Evolutionary conservation across 1,140 invertebrate species (phyloP), one percentile per base, ranked within the genome.

Genomic region (Drosophila lacteicornis): DNA sequence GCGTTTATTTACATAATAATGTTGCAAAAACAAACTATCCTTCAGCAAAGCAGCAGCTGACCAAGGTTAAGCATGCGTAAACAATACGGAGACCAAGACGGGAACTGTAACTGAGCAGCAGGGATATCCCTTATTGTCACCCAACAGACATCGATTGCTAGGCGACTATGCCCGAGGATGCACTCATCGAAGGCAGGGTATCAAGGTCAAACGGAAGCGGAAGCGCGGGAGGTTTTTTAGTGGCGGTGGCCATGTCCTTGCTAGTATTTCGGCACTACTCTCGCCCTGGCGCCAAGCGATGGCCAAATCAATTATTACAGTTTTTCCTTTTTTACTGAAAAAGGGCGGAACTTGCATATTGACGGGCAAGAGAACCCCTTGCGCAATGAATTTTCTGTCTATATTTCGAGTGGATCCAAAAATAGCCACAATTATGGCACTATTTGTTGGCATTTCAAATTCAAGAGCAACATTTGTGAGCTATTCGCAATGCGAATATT

Each of bases 1-100:
- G 59, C 45, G 75, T 70, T 69, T 87, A 79, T 88, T 86, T 88
- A 80, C 65, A 80, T 67, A 74, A 83, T 53, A 58, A 36, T 61
- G 9, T 70, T 58, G 68, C 45, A 47, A 70, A 61, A 69, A 62
- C 38, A 77, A 69, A 70, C 58, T 22, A 25, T 57, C 46, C 42
- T 70, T 25, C n/a, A 19, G n/a, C n/a, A 13, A 17, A 47, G 19
- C 25, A 36, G 55, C 19, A 61, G 47, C 61, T 62, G 25, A 38
- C 43, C 66, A 79, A 67, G 46, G 49, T 61, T 77, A 47, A 47
- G 59, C 17, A 56, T 46, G 46, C 51, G 67, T 82, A 83, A 83
- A 75, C 77, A 87, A 82, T 55, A 15, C 38, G 13, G 40, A 33
- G 49, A 5, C 11, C 9, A 15, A 27, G n/a, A n/a, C 22, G 22